A percentile compares a stretch with the other conserved stretches of the same genome.
phyloP scores from a whole-genome alignment of 1,140 invertebrate species.

The Cydia fagiglandana region DNA sequence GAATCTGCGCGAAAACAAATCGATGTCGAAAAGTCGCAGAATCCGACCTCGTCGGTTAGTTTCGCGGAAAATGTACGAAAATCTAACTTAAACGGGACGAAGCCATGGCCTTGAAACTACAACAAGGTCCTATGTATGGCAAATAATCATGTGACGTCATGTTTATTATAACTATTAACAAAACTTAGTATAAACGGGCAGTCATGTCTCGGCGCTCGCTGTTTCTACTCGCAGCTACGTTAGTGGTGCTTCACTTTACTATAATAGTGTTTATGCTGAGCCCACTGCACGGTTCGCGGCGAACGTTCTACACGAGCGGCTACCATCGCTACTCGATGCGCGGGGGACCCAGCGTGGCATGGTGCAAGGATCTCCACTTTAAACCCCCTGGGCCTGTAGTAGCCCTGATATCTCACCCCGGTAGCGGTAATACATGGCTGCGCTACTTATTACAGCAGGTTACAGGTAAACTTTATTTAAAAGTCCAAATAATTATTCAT shows the following conservation, averaged over 20 bases:
- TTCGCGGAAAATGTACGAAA: background rate
- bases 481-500: background rate
- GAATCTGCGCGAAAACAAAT: slow-evolving; percentile 20
- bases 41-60: background rate
- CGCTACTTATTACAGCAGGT: slow-evolving; percentile 88
- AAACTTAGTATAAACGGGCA: slow-evolving; percentile 14
- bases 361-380: slow-evolving; percentile 64
- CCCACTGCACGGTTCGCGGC: slow-evolving; percentile 55
- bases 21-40: slow-evolving; percentile 2
- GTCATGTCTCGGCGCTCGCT: slow-evolving; percentile 63
- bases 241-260: slow-evolving; percentile 66
- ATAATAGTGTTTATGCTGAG: slow-evolving; percentile 70
- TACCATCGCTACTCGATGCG: slow-evolving; percentile 55
- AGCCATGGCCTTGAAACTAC: background rate
- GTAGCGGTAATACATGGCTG: slow-evolving; percentile 90
- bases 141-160: background rate
- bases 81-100: background rate
- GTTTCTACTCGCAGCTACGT: slow-evolving; percentile 56
- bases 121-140: background rate
- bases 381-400: slow-evolving; percentile 58
- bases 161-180: background rate
- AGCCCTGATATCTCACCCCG: slow-evolving; percentile 87
- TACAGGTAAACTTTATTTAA: slow-evolving; percentile 78
- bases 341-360: slow-evolving; percentile 53
- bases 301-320: slow-evolving; percentile 52